These are phyloP conservation scores for Priocnemis perturbator DNA, from an alignment of 2,888 invertebrate species.

Conservation along the genomic window DNA sequence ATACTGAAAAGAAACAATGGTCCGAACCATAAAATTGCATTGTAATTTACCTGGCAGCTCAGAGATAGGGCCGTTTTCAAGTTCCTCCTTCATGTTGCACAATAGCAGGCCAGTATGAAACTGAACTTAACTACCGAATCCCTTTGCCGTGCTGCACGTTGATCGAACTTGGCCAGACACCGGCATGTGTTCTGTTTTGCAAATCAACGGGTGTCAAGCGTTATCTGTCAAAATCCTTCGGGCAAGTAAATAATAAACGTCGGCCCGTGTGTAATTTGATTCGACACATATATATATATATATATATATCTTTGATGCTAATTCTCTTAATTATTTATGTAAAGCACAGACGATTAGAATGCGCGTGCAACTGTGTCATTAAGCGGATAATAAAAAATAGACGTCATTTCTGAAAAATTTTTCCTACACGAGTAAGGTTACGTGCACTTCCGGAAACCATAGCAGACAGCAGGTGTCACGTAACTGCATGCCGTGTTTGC, in stretches of 20 bases:
- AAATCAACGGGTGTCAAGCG: neutral
- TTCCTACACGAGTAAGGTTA: neutral
- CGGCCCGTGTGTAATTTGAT: too few species aligned
- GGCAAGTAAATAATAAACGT: too few species aligned
- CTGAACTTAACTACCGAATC: too few species aligned
- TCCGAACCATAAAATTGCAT: too few species aligned
- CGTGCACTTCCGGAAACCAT: neutral
- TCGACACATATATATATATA: too few species aligned
- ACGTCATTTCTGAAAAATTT: slow-evolving; percentile 3
- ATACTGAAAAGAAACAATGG: too few species aligned
- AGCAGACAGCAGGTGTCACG: neutral
- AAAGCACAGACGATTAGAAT: neutral
- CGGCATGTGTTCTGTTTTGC: neutral
- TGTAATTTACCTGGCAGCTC: slow-evolving; percentile 25
- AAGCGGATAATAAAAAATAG: slow-evolving; percentile 1
- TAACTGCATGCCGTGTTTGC: neutral
- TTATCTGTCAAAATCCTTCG: neutral
- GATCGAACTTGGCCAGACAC: neutral
- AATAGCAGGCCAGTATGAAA: neutral
- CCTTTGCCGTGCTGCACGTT: too few species aligned
- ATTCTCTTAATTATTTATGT: neutral
- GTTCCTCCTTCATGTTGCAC: slow-evolving; percentile 27
- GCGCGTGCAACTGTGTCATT: neutral
- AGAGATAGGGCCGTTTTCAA: slow-evolving; percentile 7
- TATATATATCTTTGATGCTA: neutral